These are phyloP conservation scores for Nixonia krombeini DNA, from an alignment of 1,140 invertebrate species.

Conservation along the genomic window DNA sequence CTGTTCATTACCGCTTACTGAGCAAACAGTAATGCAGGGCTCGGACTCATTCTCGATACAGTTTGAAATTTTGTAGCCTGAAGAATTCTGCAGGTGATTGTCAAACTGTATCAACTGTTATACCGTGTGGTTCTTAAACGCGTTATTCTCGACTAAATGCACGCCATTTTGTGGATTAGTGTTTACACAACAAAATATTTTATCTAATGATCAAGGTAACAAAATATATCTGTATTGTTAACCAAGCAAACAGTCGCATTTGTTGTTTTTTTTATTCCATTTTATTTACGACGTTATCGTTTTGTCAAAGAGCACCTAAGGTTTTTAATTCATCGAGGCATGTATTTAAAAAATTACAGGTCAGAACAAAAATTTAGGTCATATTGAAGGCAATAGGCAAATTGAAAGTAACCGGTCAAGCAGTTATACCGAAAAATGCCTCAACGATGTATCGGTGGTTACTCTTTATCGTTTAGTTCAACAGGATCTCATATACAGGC, in stretches of 20 bases:
- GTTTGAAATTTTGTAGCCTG: slow-evolving; percentile 62
- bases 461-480: slow-evolving; percentile 29
- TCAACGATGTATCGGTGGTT: slow-evolving; percentile 9
- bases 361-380: too few species aligned
- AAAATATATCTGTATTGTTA: slow-evolving; percentile 37
- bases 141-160: too few species aligned
- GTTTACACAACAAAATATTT: slow-evolving; percentile 13
- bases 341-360: too few species aligned
- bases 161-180: slow-evolving; percentile 25
- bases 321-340: slow-evolving; percentile 15
- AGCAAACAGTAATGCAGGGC: too few species aligned
- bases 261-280: slow-evolving; percentile 43
- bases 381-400: too few species aligned
- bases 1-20: slow-evolving; percentile 29
- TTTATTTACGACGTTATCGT: slow-evolving; percentile 7
- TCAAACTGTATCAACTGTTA: slow-evolving; percentile 70
- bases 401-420: too few species aligned
- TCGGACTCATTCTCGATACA: slow-evolving; percentile 65
- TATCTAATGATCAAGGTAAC: background rate
- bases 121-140: too few species aligned
- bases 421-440: slow-evolving; percentile 9
- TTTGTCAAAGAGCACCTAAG: slow-evolving; percentile 7
- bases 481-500: slow-evolving; percentile 46
- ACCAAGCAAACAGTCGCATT: slow-evolving; percentile 59
- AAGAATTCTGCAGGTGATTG: slow-evolving; percentile 49